Percentiles rank a stretch among this genome's conserved stretches.
Conservation (phyloP, 2,797 vertebrate genomes). For the Glossophaga mutica region DNA sequence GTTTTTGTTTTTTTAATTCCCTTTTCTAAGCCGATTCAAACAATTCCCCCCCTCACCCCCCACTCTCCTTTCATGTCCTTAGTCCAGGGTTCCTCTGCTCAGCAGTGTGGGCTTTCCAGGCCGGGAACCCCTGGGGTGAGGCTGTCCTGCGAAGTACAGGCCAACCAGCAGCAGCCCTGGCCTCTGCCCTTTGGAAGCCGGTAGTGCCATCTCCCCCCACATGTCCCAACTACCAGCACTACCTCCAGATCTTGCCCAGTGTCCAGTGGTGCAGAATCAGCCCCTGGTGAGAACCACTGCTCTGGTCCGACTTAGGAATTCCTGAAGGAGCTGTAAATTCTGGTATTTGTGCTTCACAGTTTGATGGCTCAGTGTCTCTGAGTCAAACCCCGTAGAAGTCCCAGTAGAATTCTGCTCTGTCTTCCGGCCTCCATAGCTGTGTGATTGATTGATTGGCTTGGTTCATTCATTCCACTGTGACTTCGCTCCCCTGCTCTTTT, state of each 20-base stretch:
- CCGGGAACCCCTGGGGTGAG: not conserved
- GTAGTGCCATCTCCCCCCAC: no score
- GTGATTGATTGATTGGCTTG: accelerated
- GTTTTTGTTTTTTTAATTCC: not conserved
- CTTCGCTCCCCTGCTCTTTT: not conserved
- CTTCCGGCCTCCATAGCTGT: not conserved
- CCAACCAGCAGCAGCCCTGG: not conserved
- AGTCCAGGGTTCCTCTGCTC: not conserved
- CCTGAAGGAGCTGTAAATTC: no score
- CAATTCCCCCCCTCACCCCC: no score
- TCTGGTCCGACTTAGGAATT: not conserved
- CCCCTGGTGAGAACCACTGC: not conserved
- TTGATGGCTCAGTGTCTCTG: not conserved
- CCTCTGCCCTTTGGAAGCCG: no score
- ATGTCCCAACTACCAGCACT: no score
- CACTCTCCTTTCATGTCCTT: not conserved
- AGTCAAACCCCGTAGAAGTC: not conserved
- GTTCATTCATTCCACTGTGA: not conserved
- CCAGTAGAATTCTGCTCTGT: not conserved
- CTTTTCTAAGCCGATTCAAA: not conserved
- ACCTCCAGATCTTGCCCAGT: not conserved
- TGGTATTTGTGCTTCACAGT: not conserved
- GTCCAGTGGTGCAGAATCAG: not conserved
- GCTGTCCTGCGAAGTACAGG: no score
- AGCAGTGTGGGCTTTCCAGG: not conserved